A percentile compares a stretch with the other conserved stretches of the same genome.
phyloP scores from a whole-genome alignment of 1,140 invertebrate genomes.

The Aleiodes sp. region DNA sequence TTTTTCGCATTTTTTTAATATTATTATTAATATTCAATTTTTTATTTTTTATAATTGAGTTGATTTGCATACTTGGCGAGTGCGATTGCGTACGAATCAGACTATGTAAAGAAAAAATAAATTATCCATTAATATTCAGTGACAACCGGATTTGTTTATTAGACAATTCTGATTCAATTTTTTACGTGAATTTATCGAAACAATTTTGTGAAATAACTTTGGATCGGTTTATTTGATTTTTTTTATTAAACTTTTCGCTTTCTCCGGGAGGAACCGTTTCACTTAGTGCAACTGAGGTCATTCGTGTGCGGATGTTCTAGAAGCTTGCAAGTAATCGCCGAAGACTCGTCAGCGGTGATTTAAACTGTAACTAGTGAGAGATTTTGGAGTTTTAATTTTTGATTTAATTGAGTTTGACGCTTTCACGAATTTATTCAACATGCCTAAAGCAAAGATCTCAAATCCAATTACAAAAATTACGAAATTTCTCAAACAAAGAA shows the following conservation, averaged over 20 bases:
- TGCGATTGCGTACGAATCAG: not conserved
- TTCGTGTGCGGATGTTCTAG: too few relatives aligned
- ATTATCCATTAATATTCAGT: not conserved
- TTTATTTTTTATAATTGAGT: conserved; percentile 8
- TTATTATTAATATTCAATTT: not conserved
- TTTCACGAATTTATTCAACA: too few relatives aligned
- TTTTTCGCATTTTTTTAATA: too few relatives aligned
- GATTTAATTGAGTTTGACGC: conserved; percentile 4
- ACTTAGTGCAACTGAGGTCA: too few relatives aligned
- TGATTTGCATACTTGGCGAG: conserved; percentile 11
- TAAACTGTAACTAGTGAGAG: not conserved
- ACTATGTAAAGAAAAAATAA: not conserved
- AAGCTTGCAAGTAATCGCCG: too few relatives aligned
- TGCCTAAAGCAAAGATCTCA: conserved; percentile 62
- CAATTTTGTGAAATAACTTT: not conserved
- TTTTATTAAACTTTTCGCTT: too few relatives aligned
- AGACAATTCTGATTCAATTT: too few relatives aligned
- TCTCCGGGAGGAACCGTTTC: too few relatives aligned
- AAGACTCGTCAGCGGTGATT: not conserved
- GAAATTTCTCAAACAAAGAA: conserved; percentile 65
- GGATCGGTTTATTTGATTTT: too few relatives aligned
- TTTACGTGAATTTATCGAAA: not conserved
- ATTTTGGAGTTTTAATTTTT: conserved; percentile 13
- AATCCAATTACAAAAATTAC: conserved; percentile 61
- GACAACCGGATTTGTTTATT: not conserved